Percentiles rank a stretch among this genome's conserved stretches.
Evolutionary conservation across 2,888 invertebrate species (phyloP).

Genomic region (Griposia aprilina): DNA sequence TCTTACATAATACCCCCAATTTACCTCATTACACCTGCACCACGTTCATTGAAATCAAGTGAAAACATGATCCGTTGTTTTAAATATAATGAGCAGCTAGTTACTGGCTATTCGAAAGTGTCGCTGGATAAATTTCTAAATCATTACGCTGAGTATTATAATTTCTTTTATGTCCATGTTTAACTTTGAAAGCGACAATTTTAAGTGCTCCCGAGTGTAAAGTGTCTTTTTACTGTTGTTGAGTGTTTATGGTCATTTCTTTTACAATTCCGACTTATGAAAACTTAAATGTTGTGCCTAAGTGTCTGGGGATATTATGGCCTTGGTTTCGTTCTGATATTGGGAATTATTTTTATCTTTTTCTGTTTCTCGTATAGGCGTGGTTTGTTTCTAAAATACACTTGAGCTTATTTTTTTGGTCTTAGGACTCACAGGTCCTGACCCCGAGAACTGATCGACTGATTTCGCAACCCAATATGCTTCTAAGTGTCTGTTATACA

Average conservation of each 20-base stretch:
- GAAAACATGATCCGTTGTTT: conserved; percentile 55
- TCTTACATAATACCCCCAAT: conserved; percentile 46
- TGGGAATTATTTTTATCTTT: neutral
- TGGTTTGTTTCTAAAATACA: neutral
- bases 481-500: neutral
- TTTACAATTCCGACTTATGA: conserved; percentile 13
- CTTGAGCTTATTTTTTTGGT: neutral
- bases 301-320: neutral
- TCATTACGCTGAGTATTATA: conserved; percentile 62
- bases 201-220: conserved; percentile 37
- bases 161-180: conserved; percentile 61
- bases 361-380: neutral
- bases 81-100: conserved; percentile 58
- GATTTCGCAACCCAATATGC: neutral
- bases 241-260: conserved; percentile 24
- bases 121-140: conserved; percentile 62
- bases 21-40: conserved; percentile 47
- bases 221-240: conserved; percentile 51
- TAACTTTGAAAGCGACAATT: conserved; percentile 58
- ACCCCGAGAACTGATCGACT: neutral
- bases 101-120: conserved; percentile 57
- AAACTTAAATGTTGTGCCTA: conserved; percentile 4
- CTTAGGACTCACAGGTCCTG: neutral
- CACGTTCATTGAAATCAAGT: conserved; percentile 55
- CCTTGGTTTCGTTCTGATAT: neutral